Base-by-base conservation (phyloP, 1,140 invertebrate genomes). In the Argopecten irradians region DNA sequence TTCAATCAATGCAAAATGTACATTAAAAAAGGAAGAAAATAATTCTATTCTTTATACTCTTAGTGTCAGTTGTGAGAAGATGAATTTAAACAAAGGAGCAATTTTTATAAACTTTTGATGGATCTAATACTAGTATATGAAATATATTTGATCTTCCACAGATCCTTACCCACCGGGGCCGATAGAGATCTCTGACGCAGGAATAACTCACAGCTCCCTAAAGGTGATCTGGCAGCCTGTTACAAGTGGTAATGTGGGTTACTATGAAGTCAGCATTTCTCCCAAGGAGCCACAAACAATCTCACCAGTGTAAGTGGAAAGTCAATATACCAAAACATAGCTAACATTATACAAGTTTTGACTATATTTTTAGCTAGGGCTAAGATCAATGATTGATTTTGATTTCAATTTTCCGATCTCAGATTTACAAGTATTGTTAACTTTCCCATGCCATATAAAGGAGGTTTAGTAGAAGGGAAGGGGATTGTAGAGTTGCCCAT, bases 271-370 rank as follows among this genome's bases (percentile, higher is more conserved):
- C 22, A 36, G 32, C 32, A 90, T 90, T 82, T 46, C 85, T 28
- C 89, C 89, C 1, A 87, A 88, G 39, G 89, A 90, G 28, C 19
- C 41, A 2, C 32, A 28, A 32, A 90, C 89, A 34, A 83, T 84
- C 32, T 90, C 89, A 28, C 89, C 89, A 32, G 19, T 90, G 87
- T 88, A 88, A 82, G 89, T 86, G 28, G 84, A 71, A n/a, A n/a
- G n/a, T n/a, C 11, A 16, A 33, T 11, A 13, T 35, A 11, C 33
- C 8, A 43, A 16, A 34, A 46, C 36, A 28, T 84, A 22, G n/a
- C 7, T 35, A 28, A 14, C 11, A 14, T 11, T 28, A 28, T 11
- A 8, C 11, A 9, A 9, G 11, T 11, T 8, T 83, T n/a, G 11
- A 11, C 28, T 14, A n/a, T 11, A 9, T 83, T 83, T 11, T 28